Percentiles rank a stretch among this genome's conserved stretches.
These are phyloP conservation scores for Ramazzottius varieornatus DNA, from an alignment of 2,888 invertebrate species.

Conservation along the genomic window DNA sequence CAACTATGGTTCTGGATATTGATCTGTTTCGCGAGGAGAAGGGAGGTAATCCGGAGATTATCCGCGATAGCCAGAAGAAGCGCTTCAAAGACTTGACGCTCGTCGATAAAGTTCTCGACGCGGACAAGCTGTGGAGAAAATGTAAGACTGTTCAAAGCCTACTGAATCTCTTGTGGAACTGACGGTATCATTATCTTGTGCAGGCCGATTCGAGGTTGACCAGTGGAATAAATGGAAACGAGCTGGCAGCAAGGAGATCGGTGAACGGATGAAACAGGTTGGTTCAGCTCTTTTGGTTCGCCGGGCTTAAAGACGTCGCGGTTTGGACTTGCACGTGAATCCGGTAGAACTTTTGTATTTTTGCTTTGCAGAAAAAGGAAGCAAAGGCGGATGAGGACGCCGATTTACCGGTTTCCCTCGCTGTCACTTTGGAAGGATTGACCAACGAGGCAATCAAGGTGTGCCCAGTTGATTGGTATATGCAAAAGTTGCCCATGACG, in stretches of 20 bases:
- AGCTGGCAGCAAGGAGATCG: conserved; percentile 80
- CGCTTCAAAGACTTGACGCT: conserved; percentile 71
- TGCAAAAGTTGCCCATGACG: background rate
- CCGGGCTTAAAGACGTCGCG: too few species aligned
- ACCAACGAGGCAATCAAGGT: background rate
- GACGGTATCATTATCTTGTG: background rate
- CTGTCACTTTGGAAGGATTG: background rate
- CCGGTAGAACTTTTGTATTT: background rate
- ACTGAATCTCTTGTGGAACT: background rate
- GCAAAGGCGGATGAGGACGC: background rate
- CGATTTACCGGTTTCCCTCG: background rate
- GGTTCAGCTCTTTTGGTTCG: background rate
- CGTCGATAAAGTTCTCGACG: conserved; percentile 67
- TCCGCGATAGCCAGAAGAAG: conserved; percentile 67
- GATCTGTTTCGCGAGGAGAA: conserved; percentile 86
- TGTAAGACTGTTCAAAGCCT: conserved; percentile 17
- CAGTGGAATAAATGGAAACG: conserved; percentile 84
- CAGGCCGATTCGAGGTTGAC: conserved; percentile 36
- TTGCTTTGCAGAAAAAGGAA: background rate
- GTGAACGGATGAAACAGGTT: conserved; percentile 66
- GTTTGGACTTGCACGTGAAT: background rate
- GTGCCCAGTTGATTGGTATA: background rate
- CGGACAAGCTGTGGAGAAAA: conserved; percentile 71
- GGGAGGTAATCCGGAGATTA: conserved; percentile 67
- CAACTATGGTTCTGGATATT: conserved; percentile 71